Evolutionary conservation across 2,797 vertebrate species (phyloP), one percentile per base, ranked within the genome.

Genomic region (Sebastes hopkinsi): DNA sequence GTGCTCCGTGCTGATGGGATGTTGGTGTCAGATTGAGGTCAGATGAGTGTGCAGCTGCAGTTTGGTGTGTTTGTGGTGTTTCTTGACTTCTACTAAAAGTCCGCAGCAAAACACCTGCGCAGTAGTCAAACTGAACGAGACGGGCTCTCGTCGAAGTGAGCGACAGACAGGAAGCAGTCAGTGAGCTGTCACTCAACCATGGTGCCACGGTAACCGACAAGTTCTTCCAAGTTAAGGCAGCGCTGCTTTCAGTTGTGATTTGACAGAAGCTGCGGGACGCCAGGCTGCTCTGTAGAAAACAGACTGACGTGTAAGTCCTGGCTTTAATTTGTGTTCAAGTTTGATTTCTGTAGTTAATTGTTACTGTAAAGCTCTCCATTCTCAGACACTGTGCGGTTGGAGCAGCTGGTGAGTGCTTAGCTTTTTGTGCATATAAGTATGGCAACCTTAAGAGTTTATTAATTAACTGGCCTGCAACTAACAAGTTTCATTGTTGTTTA

Each of bases 151-250:
- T 72, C 67, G 42, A 16, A 67, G 46, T 80, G 80, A 91, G 62
- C 29, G 13, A 30, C 83, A 58, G 78, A 88, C 90, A 88, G 92
- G 79, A 87, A 90, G 77, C 86, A 89, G 88, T 83, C 81, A 59
- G 66, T 23, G 73, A 3, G 75, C 83, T 76, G 84, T 91, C 88
- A 76, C 27, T 93, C 90, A 88, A 6, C 65, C 46, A 20, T 29
- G 56, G 74, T 8, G 13, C 81, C 60, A 62, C 75, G 3, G 60
- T 77, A 80, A 80, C 79, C 60, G 60, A 61, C 78, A 80, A 70
- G 65, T 29, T 38, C 5, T 11, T 62, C 66, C 7, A 22, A 8
- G n/a, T 5, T 25, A 42, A 30, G 27, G 38, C 46, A 50, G 38
- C n/a, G 2, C 62, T 3, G 72, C 83, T 75, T 73, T 80, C 29